phyloP scores from a whole-genome alignment of 2,888 invertebrate genomes.

The Athalia cordata region DNA sequence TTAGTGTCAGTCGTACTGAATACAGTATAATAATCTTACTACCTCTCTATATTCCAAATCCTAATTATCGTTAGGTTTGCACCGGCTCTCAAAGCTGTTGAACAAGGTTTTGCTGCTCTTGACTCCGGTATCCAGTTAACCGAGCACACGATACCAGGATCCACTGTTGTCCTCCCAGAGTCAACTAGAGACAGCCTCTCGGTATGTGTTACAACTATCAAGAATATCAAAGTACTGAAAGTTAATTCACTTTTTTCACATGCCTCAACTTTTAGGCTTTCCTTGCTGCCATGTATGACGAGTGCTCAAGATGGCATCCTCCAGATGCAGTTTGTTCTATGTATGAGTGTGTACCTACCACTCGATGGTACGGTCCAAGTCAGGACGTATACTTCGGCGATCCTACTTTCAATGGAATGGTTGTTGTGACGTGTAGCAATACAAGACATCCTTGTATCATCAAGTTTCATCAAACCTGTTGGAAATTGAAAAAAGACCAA shows the following conservation, averaged over 20 bases:
- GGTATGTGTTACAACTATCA: slow-evolving; percentile 47
- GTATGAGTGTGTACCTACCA: slow-evolving; percentile 55
- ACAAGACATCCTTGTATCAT: slow-evolving; percentile 55
- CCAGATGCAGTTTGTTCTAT: slow-evolving; percentile 61
- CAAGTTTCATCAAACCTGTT: slow-evolving; percentile 61
- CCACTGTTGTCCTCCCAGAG: slow-evolving; percentile 53
- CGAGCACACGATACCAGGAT: slow-evolving; percentile 57
- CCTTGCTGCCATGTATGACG: slow-evolving; percentile 49
- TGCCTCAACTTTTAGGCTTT: slow-evolving; percentile 3
- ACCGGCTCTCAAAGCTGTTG: slow-evolving; percentile 52
- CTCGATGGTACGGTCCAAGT: slow-evolving; percentile 53
- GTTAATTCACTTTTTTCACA: not conserved
- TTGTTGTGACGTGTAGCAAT: slow-evolving; percentile 59
- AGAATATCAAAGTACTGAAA: not conserved
- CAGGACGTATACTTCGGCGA: slow-evolving; percentile 62
- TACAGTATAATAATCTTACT: not conserved
- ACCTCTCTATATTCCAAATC: not conserved
- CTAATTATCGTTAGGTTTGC: slow-evolving; percentile 54
- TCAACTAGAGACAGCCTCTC: slow-evolving; percentile 51
- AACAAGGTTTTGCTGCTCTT: slow-evolving; percentile 52
- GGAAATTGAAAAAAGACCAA: slow-evolving; percentile 60
- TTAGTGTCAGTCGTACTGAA: not conserved
- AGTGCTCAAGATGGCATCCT: slow-evolving; percentile 56
- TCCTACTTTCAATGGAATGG: slow-evolving; percentile 62
- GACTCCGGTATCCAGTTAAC: slow-evolving; percentile 46